These are phyloP conservation scores for Agrotis clavis DNA, from an alignment of 2,888 invertebrate species.

Conservation along the genomic window DNA sequence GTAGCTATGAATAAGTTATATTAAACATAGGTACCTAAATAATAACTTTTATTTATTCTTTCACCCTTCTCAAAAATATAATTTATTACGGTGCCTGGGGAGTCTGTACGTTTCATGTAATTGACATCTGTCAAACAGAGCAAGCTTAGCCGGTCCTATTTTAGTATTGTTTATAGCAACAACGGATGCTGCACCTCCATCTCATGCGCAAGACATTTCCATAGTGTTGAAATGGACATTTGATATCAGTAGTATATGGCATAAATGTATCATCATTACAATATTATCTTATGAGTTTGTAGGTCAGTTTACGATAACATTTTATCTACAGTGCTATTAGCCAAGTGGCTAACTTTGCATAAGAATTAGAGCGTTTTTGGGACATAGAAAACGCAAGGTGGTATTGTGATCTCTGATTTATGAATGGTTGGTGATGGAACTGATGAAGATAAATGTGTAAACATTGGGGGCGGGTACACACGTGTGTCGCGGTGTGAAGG, in stretches of 20 bases:
- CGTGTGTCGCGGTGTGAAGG: constrained; percentile 73
- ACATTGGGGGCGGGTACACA: constrained; percentile 71
- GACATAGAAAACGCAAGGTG: constrained; percentile 20
- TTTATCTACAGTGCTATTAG: constrained; percentile 44
- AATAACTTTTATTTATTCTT: constrained; percentile 4
- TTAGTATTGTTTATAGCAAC: constrained; percentile 87
- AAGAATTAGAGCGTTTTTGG: constrained; percentile 27
- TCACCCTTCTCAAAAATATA: constrained; percentile 22
- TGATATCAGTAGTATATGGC: constrained; percentile 35
- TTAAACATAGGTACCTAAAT: neutral
- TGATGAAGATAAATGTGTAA: constrained; percentile 69
- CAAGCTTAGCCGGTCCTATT: constrained; percentile 78
- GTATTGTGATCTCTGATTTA: constrained; percentile 53
- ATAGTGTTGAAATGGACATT: constrained; percentile 43
- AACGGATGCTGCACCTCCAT: constrained; percentile 83
- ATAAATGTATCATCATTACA: constrained; percentile 23
- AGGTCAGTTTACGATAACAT: constrained; percentile 55
- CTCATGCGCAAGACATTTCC: constrained; percentile 61
- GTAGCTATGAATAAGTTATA: neutral
- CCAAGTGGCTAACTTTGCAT: constrained; percentile 25
- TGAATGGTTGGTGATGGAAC: constrained; percentile 65
- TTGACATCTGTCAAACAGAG: constrained; percentile 86
- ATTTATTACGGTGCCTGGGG: constrained; percentile 21
- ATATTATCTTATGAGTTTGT: constrained; percentile 38
- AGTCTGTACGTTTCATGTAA: constrained; percentile 63